A percentile compares a stretch with the other conserved stretches of the same genome.
Conservation (phyloP, 2,888 invertebrate genomes). For the Drosophila kokeensis region DNA sequence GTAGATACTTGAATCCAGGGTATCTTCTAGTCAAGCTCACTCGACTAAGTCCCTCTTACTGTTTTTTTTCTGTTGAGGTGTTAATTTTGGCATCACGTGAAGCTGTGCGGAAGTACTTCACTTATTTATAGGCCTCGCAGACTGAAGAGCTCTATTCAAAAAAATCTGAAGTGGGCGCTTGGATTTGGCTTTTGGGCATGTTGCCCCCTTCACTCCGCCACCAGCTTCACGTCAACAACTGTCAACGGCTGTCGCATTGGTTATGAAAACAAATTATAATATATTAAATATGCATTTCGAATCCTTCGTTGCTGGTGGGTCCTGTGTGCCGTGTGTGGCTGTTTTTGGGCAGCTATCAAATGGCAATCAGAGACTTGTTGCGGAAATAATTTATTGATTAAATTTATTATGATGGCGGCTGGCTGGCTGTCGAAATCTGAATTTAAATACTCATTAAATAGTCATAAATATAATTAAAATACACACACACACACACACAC, state of each 20-base stretch:
- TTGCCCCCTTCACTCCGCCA: background rate
- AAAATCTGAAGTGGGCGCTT: constrained; percentile 21
- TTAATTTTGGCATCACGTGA: constrained; percentile 41
- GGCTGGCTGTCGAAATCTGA: constrained; percentile 34
- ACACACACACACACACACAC: constrained; percentile 7
- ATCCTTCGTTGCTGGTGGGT: constrained; percentile 5
- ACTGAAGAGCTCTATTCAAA: background rate
- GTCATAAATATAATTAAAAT: constrained; percentile 62
- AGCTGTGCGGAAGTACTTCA: constrained; percentile 38
- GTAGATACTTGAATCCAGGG: background rate
- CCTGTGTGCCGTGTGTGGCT: background rate
- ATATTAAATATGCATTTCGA: constrained; percentile 44
- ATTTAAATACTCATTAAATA: constrained; percentile 65
- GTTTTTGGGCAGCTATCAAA: constrained; percentile 37
- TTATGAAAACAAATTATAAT: constrained; percentile 51
- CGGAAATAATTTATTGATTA: constrained; percentile 72
- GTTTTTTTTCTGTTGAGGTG: constrained; percentile 38
- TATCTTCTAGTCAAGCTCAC: background rate
- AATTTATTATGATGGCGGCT: constrained; percentile 19
- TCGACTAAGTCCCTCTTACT: background rate
- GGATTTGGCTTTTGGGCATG: background rate
- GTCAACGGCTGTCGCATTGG: constrained; percentile 28
- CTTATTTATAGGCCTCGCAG: constrained; percentile 47
- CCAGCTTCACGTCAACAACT: background rate
- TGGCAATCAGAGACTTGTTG: constrained; percentile 59